Conservation (phyloP, 1,140 invertebrate genomes). For the Panagrolaimus sp. region DNA sequence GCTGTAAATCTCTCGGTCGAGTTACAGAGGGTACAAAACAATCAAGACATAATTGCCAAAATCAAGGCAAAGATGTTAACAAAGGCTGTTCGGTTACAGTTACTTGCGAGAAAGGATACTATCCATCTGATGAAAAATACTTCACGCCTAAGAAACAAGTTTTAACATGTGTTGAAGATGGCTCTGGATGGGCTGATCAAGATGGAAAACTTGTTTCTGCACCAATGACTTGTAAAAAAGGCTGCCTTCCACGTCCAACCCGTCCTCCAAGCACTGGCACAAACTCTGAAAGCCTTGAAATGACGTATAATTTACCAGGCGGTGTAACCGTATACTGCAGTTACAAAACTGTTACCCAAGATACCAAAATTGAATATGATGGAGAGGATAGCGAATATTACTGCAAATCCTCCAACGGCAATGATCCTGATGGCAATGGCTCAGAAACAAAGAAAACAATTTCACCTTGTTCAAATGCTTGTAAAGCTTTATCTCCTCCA, state of each 20-base stretch:
- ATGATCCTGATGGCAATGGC: constrained; percentile 1
- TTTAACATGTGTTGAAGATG: not conserved
- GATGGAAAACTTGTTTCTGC: not conserved
- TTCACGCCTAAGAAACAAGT: not conserved
- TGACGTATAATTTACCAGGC: not conserved
- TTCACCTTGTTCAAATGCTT: constrained; percentile 8
- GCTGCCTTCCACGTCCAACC: not conserved
- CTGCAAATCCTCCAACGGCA: not conserved
- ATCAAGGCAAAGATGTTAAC: not conserved
- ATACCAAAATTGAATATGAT: not conserved
- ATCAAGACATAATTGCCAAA: not conserved
- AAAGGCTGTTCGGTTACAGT: not conserved
- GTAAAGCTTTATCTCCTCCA: not conserved
- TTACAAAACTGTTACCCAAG: not conserved
- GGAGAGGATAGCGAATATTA: not conserved
- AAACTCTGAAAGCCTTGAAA: not conserved
- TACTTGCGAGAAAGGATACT: not conserved
- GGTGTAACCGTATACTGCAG: not conserved
- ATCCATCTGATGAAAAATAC: not conserved
- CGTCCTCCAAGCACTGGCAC: not conserved
- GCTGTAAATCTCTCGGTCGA: not conserved
- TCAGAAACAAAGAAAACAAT: not conserved
- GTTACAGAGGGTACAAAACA: not conserved
- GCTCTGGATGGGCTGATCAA: not conserved
- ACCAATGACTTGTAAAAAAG: constrained; percentile 8